Base-by-base conservation (phyloP, 2,797 vertebrate genomes). In the Argentina silus region DNA sequence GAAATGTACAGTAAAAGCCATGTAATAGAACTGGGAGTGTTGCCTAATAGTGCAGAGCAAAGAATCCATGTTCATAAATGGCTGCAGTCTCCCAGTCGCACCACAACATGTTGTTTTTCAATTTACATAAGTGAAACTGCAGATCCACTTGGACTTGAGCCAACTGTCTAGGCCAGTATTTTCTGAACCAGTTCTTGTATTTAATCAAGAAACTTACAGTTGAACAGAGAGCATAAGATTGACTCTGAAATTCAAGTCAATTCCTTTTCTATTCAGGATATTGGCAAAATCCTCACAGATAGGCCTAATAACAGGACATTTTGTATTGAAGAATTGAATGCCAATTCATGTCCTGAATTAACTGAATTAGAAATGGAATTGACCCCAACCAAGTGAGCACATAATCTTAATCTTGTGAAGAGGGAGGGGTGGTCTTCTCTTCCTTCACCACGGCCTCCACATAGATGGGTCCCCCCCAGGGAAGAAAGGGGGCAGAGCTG, bases 391-490 rank as follows among this genome's bases (percentile, higher is more conserved):
- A 36, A 36, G 27, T 50, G 48, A 50, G 14, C 8, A 50, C 48
- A 7, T 8, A 50, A 9, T 50, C 2, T 50, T 8, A 50, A 8
- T 50, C 48, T 50, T 57, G 55, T 57, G 17, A 17, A 36, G 27
- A 36, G 27, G 27, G 1, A 36, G 27, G 19, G 8, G 14, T 53
- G 51, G 12, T 9, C n/a, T 36, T 42, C 68, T 69, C 10, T 44
- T 21, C 7, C 17, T 69, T 87, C 81, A 90, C 88, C 88, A 90
- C 1, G 88, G 88, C 75, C 88, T 85, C 88, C 88, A 90, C 88
- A 90, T 90, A n/a, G 87, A 87, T 15, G 82, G 87, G 76, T 90
- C 87, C 12, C 64, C 73, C 63, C 78, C 83, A 68, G 72, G 47
- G 21, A 50, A 23, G 21, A 15, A 7, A 81, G 78, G 75, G 78